These are phyloP conservation scores for Brachypalpus laphriformis DNA, from an alignment of 2,888 invertebrate species.

Conservation along the genomic window DNA sequence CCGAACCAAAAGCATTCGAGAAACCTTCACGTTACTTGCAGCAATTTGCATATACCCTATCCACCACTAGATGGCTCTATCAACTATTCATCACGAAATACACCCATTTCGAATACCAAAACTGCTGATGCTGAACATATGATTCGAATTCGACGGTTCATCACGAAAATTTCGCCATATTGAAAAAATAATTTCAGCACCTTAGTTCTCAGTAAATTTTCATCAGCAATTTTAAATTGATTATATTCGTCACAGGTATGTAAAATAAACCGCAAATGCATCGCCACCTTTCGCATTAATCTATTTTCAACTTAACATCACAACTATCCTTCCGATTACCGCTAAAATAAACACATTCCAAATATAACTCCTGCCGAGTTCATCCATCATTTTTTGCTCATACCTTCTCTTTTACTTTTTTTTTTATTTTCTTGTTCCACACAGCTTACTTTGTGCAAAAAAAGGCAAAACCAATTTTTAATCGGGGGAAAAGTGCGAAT, in stretches of 20 bases:
- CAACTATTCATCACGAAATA: not conserved
- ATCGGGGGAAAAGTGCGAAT: constrained; percentile 36
- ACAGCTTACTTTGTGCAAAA: constrained; percentile 48
- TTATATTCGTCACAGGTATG: constrained; percentile 40
- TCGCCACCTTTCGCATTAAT: not conserved
- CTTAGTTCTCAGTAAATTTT: constrained; percentile 34
- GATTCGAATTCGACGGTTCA: constrained; percentile 44
- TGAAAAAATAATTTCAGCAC: constrained; percentile 48
- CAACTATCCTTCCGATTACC: not conserved
- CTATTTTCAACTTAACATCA: not conserved
- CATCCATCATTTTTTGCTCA: constrained; percentile 13
- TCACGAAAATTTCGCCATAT: constrained; percentile 50
- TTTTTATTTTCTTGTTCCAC: not conserved
- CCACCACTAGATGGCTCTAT: constrained; percentile 9
- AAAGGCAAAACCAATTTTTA: constrained; percentile 19
- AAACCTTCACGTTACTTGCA: no score
- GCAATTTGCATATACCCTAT: not conserved
- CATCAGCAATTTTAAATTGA: constrained; percentile 18
- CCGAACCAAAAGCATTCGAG: no score
- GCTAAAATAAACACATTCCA: not conserved
- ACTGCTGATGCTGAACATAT: constrained; percentile 12
- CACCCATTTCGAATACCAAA: constrained; percentile 8
- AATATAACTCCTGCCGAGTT: constrained; percentile 52
- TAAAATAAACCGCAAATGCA: not conserved
- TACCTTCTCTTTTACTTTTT: not conserved